Percentiles rank a stretch among this genome's conserved stretches.
Conservation (phyloP, 1,140 invertebrate species). For the Parapsyche elsis region DNA sequence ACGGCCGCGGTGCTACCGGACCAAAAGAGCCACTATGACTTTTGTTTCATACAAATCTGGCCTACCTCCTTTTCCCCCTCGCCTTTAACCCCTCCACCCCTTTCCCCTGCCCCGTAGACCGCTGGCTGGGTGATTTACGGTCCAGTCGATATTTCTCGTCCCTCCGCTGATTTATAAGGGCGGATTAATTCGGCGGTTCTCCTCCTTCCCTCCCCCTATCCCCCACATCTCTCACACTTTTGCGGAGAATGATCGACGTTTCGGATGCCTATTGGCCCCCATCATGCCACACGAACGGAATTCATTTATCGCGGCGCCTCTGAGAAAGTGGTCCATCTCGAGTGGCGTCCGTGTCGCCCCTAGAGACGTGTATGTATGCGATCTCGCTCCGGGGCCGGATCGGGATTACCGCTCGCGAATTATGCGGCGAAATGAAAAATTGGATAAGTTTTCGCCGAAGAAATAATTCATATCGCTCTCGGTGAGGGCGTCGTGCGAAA, state of each 20-base stretch:
- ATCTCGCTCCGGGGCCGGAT: background rate
- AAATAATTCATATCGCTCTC: background rate
- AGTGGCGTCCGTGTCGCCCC: background rate
- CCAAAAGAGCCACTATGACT: background rate
- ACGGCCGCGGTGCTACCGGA: no score
- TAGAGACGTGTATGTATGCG: background rate
- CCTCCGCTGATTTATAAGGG: constrained; percentile 2
- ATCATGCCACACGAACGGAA: background rate
- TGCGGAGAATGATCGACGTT: background rate
- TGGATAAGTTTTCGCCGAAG: background rate
- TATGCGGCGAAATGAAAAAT: constrained; percentile 11
- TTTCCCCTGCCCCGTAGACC: background rate
- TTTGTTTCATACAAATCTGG: constrained; percentile 11
- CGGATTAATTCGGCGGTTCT: background rate
- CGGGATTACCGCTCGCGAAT: background rate
- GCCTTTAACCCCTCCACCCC: background rate
- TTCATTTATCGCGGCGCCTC: background rate
- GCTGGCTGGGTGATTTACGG: background rate
- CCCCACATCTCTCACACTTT: no score
- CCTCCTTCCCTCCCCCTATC: no score
- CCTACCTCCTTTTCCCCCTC: background rate
- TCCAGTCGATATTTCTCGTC: constrained; percentile 3
- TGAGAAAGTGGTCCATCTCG: background rate
- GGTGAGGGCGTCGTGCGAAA: no score
- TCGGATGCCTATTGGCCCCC: constrained; percentile 3